phyloP scores from a whole-genome alignment of 1,140 invertebrate genomes.

The Zaprionus tsacasi region DNA sequence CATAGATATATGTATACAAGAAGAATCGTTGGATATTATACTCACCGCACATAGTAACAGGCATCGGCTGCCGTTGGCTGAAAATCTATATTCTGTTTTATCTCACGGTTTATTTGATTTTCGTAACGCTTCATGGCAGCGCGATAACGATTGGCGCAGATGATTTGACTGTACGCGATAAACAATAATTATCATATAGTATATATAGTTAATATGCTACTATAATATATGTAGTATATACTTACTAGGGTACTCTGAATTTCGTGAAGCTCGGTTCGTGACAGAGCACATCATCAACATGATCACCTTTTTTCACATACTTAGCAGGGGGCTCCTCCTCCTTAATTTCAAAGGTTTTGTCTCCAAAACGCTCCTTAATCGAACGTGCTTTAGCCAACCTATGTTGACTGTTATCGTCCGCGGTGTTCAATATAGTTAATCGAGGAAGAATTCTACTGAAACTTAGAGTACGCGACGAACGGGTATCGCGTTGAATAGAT shows the following conservation, averaged over 20 bases:
- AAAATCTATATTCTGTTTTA: neutral
- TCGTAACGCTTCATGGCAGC: neutral
- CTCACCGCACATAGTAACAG: neutral
- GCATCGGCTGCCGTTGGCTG: neutral
- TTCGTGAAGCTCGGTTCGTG: neutral
- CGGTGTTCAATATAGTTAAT: no score
- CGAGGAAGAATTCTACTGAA: no score
- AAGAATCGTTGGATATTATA: neutral
- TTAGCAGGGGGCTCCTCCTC: neutral
- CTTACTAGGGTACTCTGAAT: conserved; percentile 2
- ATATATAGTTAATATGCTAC: no score
- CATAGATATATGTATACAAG: no score
- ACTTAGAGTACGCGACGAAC: no score
- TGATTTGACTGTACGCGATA: neutral
- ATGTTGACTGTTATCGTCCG: no score
- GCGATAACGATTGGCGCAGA: neutral
- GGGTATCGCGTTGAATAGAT: no score
- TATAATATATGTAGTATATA: no score
- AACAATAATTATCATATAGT: neutral
- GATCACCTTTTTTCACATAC: conserved; percentile 1
- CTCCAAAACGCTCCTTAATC: neutral
- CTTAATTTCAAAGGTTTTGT: neutral
- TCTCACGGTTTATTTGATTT: neutral
- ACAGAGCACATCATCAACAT: neutral
- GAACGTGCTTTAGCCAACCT: no score